Conservation (phyloP, 2,888 invertebrate genomes). For the Eustalomyia histrio region DNA sequence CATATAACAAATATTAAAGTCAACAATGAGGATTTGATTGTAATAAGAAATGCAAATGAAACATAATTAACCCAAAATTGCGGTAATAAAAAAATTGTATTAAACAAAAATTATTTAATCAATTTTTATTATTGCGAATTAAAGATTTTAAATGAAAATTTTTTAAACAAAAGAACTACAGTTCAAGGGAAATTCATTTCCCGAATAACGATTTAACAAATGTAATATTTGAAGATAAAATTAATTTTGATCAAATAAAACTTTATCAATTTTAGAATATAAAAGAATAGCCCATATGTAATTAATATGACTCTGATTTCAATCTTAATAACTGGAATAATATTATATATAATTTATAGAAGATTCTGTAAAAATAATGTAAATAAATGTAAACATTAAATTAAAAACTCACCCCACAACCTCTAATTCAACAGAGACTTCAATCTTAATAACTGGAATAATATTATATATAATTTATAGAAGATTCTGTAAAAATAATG, state of each 20-base stretch:
- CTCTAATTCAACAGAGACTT: too few species aligned
- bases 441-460: too few species aligned
- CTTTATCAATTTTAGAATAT: conserved; percentile 22
- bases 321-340: not conserved
- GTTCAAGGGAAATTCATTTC: too few species aligned
- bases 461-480: too few species aligned
- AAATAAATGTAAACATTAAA: too few species aligned
- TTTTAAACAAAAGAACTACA: too few species aligned
- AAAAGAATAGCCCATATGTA: conserved; percentile 13
- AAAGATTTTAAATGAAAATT: conserved; percentile 9
- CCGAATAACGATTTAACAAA: conserved; percentile 16
- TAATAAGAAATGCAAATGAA: conserved; percentile 29
- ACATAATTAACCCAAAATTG: conserved; percentile 16
- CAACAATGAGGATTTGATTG: conserved; percentile 32
- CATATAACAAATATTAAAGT: not conserved
- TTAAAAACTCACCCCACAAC: too few species aligned
- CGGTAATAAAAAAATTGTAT: conserved; percentile 7
- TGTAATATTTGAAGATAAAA: conserved; percentile 16
- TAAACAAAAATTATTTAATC: conserved; percentile 29
- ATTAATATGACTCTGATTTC: not conserved
- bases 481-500: too few species aligned
- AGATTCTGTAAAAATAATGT: too few species aligned
- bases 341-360: too few species aligned
- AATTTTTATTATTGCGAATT: conserved; percentile 16
- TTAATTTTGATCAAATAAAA: conserved; percentile 21